Evolutionary conservation across 1,140 invertebrate species (phyloP).

Genomic region (Drosophila prosaltans): DNA sequence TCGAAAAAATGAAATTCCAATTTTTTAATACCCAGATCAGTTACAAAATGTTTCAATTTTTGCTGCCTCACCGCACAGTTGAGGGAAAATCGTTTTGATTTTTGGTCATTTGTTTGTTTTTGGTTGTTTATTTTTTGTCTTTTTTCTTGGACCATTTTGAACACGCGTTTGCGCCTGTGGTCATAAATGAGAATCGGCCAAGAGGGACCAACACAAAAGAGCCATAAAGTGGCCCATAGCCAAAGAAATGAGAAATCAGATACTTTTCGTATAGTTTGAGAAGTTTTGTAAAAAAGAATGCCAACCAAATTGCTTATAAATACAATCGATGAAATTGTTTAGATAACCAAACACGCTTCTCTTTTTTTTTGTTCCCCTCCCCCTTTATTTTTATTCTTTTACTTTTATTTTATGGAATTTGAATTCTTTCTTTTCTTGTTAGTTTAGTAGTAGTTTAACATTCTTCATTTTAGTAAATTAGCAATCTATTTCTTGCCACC

Average conservation of each 20-base stretch:
- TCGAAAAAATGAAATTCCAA: neutral
- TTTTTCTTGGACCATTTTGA: conserved; percentile 68
- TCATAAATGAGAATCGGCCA: conserved; percentile 36
- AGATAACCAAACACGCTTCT: conserved; percentile 45
- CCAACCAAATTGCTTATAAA: conserved; percentile 62
- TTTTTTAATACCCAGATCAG: conserved; percentile 31
- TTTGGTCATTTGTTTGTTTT: conserved; percentile 59
- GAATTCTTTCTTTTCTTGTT: conserved; percentile 5
- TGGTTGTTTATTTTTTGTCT: too few species aligned
- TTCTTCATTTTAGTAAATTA: conserved; percentile 33
- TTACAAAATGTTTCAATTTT: conserved; percentile 78
- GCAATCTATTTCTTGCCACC: conserved; percentile 56
- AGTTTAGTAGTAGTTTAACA: neutral
- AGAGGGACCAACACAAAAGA: conserved; percentile 5
- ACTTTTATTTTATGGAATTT: conserved; percentile 24
- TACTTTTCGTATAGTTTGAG: conserved; percentile 36
- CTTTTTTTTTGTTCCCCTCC: neutral
- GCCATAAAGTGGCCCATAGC: conserved; percentile 40
- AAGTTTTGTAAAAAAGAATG: conserved; percentile 32
- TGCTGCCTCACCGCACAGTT: conserved; percentile 67
- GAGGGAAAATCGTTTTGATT: conserved; percentile 41
- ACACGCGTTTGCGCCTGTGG: conserved; percentile 62
- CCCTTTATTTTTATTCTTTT: neutral
- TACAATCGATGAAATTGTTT: conserved; percentile 60
- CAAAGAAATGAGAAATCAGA: conserved; percentile 64